Conservation (phyloP, 2,113 vertebrate genomes). For the Hoplias malabaricus region DNA sequence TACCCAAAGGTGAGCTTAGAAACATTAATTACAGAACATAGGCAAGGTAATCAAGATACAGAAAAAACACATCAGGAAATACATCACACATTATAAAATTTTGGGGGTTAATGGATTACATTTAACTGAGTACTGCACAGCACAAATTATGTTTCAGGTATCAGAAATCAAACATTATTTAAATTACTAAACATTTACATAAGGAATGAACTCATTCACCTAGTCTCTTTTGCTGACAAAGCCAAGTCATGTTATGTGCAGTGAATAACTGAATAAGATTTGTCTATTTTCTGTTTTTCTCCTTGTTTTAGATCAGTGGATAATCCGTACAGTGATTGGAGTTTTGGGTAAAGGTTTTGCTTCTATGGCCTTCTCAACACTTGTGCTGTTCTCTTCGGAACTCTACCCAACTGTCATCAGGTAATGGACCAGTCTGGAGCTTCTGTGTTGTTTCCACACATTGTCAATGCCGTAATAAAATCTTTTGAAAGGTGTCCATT, state of each 20-base stretch:
- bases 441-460: background rate
- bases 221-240: too few relatives aligned
- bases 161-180: too few relatives aligned
- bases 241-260: too few relatives aligned
- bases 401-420: slow-evolving; percentile 74
- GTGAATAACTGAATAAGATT: background rate
- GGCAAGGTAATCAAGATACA: background rate
- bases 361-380: slow-evolving; percentile 74
- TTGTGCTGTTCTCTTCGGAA: slow-evolving; percentile 76
- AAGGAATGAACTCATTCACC: too few relatives aligned
- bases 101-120: too few relatives aligned
- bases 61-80: too few relatives aligned
- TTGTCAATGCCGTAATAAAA: background rate
- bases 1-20: slow-evolving; percentile 60
- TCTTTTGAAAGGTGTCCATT: background rate
- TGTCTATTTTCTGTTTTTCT: background rate
- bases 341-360: slow-evolving; percentile 74
- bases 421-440: background rate
- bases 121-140: too few relatives aligned
- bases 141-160: too few relatives aligned
- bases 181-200: too few relatives aligned
- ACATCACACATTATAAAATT: too few relatives aligned
- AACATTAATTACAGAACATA: background rate
- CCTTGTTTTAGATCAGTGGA: slow-evolving; percentile 54
- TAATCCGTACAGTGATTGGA: slow-evolving; percentile 62